Conservation (phyloP, 2,113 vertebrate genomes). For the Ctenomys sociabilis region DNA sequence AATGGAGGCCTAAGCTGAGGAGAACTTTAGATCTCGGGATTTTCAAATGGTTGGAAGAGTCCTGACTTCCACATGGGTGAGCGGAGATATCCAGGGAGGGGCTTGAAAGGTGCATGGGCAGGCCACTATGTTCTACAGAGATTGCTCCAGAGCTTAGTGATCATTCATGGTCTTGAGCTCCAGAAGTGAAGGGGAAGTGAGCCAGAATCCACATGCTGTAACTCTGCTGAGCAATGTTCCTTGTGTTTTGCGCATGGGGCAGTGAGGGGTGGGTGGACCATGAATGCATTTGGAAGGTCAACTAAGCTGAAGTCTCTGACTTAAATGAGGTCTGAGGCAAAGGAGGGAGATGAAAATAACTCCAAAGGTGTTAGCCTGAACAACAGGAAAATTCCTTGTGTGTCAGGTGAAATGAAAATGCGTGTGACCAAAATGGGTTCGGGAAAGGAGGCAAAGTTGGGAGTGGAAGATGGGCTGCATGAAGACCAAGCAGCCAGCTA, state of each 20-base stretch:
- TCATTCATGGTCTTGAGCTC: background rate
- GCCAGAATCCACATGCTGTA: background rate
- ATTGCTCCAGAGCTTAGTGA: background rate
- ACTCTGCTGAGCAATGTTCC: background rate
- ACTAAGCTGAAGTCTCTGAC: background rate
- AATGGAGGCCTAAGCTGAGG: background rate
- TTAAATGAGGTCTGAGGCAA: background rate
- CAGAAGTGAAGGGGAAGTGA: background rate
- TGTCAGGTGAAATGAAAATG: background rate
- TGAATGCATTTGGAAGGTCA: background rate
- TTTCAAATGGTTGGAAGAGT: background rate
- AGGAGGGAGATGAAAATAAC: background rate
- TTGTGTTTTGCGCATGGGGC: background rate
- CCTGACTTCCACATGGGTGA: background rate
- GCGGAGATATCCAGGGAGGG: background rate
- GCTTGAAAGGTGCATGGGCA: background rate
- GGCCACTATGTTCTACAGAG: background rate
- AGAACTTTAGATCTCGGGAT: accelerated
- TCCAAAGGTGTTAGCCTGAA: background rate
- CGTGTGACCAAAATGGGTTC: background rate
- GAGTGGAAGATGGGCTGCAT: background rate
- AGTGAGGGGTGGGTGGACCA: background rate
- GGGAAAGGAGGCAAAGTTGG: background rate
- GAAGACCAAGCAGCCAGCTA: background rate
- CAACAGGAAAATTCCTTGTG: background rate